Evolutionary conservation across 2,797 vertebrate genomes (phyloP).

Genomic region (Cheirogaleus major): DNA sequence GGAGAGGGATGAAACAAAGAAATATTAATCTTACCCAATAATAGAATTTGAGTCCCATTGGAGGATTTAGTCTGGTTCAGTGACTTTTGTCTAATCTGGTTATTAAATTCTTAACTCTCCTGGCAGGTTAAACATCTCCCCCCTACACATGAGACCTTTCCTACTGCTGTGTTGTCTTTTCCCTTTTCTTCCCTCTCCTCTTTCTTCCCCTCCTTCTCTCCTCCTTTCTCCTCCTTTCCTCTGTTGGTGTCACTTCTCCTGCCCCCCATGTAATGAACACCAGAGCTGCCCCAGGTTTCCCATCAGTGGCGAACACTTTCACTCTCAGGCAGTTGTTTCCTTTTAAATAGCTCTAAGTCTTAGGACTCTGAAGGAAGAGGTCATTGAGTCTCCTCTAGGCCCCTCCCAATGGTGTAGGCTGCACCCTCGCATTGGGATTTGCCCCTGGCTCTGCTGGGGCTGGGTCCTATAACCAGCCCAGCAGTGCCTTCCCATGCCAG

Average conservation of each 20-base stretch:
- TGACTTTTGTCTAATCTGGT: constrained; percentile 61
- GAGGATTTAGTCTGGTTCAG: constrained; percentile 57
- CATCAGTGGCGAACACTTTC: neutral
- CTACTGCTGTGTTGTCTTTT: neutral
- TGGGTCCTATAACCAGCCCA: no score
- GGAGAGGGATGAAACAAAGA: neutral
- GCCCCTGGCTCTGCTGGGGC: neutral
- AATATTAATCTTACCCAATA: constrained; percentile 50
- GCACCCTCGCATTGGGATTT: no score
- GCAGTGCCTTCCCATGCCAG: neutral
- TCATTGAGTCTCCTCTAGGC: neutral
- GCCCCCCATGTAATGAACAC: neutral
- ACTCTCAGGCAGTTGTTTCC: neutral
- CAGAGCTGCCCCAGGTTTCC: neutral
- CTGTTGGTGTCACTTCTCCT: neutral
- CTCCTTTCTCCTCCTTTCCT: no score
- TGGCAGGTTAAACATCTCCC: neutral
- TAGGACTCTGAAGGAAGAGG: neutral
- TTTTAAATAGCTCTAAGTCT: neutral
- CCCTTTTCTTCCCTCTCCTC: neutral
- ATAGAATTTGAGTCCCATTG: constrained; percentile 47
- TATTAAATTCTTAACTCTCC: constrained; percentile 57
- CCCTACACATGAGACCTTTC: neutral
- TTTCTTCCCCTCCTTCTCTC: neutral
- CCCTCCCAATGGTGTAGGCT: neutral